phyloP scores from a whole-genome alignment of 2,113 vertebrate genomes.

The Heloderma charlesbogerti region DNA sequence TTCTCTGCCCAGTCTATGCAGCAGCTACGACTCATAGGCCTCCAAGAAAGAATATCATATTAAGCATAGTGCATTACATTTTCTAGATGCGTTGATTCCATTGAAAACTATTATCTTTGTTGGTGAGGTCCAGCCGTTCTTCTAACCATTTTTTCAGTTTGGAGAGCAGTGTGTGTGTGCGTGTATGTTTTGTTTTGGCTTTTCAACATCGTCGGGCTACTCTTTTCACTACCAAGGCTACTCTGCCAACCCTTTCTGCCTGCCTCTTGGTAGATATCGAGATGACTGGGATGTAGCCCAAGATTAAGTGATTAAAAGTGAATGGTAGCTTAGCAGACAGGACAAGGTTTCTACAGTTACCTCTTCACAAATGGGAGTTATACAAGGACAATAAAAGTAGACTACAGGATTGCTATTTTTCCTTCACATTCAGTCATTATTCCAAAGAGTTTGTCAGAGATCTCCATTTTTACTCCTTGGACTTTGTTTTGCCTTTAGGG shows the following conservation, averaged over 20 bases:
- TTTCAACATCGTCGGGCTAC: neutral
- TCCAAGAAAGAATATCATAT: neutral
- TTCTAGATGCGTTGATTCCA: neutral
- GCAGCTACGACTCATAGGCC: neutral
- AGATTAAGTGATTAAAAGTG: neutral
- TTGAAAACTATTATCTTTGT: neutral
- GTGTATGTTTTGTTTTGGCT: neutral
- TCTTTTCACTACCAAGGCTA: neutral
- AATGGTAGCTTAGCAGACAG: neutral
- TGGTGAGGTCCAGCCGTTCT: neutral
- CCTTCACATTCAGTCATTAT: neutral
- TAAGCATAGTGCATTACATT: neutral
- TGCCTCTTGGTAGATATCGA: neutral
- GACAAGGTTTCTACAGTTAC: neutral
- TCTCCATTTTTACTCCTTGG: conserved; percentile 37
- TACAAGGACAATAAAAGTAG: neutral
- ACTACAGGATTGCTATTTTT: neutral
- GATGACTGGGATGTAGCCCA: neutral
- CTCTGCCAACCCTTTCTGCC: neutral
- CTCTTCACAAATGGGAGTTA: neutral
- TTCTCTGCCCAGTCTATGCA: neutral
- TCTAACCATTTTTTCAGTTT: neutral
- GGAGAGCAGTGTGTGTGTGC: neutral
- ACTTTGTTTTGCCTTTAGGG: conserved; percentile 74
- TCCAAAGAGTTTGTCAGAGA: conserved; percentile 35